Evolutionary conservation across 2,888 invertebrate species (phyloP), one percentile per base, ranked within the genome.

Genomic region (Mellilla xanthometata): DNA sequence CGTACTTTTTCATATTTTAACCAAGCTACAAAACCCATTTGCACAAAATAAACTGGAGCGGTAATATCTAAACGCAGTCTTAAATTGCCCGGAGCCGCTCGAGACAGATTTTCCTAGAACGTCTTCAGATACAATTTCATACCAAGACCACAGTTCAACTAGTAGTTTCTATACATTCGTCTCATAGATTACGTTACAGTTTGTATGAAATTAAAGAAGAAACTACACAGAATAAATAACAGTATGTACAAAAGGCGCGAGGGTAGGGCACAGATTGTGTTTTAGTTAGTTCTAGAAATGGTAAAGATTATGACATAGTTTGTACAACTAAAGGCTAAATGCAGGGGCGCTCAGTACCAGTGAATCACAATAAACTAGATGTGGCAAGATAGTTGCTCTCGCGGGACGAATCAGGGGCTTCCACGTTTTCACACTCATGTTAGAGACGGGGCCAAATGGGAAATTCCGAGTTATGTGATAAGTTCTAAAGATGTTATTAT

Each of bases 351-450:
- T 31, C 30, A 10, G 36, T 34, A 50, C 43, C 46, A 49, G 39
- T 53, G 55, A 62, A 61, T 65, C 58, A 62, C 64, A 60, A 63
- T 63, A 64, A 34, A 34, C 47, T 28, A 11, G 28, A 12, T 12
- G 36, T 10, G 28, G 19, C 19, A 33, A 36, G 43, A 51, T 47
- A 46, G 60, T 56, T 55, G 46, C 51, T 31, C 58, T 44, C 56
- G 23, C 9, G 53, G 56, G 54, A 33, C 29, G 33, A 53, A 54
- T 52, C 49, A 40, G 40, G 10, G 31, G 42, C 45, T 45, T 41
- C 53, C 42, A 47, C 51, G 49, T 45, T 46, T 42, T 38, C 51
- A 32, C 51, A 54, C 48, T 50, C 29, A 30, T 15, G 29, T 22
- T 38, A 24, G 24, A n/a, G 12, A n/a, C 19, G 11, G 5, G 26